Conservation (phyloP, 2,888 invertebrate species). For the Lasioglossum leucozonium region DNA sequence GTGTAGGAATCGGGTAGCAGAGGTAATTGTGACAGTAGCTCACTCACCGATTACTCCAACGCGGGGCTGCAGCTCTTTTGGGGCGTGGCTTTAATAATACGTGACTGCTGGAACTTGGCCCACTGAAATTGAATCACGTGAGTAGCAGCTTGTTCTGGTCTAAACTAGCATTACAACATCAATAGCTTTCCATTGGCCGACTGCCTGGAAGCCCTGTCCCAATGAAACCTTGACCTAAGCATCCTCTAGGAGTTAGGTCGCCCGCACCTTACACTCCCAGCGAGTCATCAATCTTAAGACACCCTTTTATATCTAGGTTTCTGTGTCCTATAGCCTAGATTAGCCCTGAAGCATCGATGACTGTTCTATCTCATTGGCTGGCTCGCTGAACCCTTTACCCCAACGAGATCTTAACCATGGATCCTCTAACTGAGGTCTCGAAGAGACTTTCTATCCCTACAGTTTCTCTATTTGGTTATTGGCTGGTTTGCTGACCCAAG, state of each 20-base stretch:
- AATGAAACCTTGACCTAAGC: background rate
- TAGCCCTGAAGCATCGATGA: background rate
- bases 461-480: background rate
- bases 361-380: background rate
- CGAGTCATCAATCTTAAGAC: background rate
- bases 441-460: background rate
- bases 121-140: background rate
- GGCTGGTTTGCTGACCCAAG: background rate
- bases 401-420: background rate
- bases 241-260: background rate
- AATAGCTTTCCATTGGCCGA: background rate
- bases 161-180: background rate
- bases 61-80: background rate
- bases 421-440: too few relatives aligned
- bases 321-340: background rate
- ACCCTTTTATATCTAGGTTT: background rate
- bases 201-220: background rate
- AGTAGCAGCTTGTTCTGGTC: background rate
- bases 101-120: background rate
- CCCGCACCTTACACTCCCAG: background rate
- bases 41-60: background rate
- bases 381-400: background rate
- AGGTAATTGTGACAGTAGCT: constrained; percentile 4
- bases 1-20: background rate
- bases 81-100: background rate